Percentiles rank a stretch among this genome's conserved stretches.
phyloP scores from a whole-genome alignment of 1,140 invertebrate species.

The Eueides isabella region DNA sequence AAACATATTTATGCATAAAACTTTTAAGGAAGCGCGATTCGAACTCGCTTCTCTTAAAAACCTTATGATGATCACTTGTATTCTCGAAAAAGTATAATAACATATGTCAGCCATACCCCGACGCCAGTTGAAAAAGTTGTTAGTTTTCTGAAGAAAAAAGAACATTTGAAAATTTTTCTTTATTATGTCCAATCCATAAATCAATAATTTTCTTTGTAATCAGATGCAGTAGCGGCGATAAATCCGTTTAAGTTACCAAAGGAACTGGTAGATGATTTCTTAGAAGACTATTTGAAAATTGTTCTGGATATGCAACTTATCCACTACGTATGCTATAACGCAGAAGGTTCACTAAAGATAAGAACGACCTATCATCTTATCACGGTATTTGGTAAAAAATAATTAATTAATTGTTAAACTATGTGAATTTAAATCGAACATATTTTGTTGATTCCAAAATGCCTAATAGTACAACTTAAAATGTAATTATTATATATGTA shows the following conservation, averaged over 20 bases:
- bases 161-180: no score
- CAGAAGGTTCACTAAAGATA: constrained; percentile 57
- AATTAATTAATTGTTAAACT: constrained; percentile 11
- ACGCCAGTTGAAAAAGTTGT: no score
- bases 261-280: constrained; percentile 85
- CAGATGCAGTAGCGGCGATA: constrained; percentile 88
- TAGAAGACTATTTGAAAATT: constrained; percentile 82
- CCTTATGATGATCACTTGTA: no score
- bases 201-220: constrained; percentile 31
- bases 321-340: constrained; percentile 68
- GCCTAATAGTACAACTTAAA: constrained; percentile 11
- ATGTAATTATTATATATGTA: not conserved
- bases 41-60: no score
- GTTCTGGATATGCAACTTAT: constrained; percentile 78
- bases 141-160: no score
- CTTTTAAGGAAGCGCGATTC: no score
- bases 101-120: no score
- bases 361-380: constrained; percentile 82
- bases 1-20: no score
- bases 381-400: constrained; percentile 80
- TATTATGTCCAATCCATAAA: no score
- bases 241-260: constrained; percentile 90
- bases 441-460: not conserved
- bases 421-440: not conserved
- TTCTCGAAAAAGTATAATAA: no score